These are phyloP conservation scores for Drosophila kohkoa DNA, from an alignment of 1,140 invertebrate genomes.

Conservation along the genomic window DNA sequence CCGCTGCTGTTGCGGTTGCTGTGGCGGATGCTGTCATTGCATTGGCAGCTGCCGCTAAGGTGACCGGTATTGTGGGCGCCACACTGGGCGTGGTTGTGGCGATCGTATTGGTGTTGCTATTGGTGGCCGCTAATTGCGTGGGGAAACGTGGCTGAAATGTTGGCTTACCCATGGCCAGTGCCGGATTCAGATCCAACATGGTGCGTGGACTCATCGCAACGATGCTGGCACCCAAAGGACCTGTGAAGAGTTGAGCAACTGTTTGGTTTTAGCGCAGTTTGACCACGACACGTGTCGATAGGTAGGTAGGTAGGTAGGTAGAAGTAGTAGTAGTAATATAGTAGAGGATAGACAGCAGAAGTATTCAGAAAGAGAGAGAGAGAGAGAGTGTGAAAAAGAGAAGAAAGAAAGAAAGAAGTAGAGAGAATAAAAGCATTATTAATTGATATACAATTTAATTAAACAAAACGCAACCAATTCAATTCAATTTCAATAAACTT, in stretches of 20 bases:
- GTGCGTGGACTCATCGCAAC: constrained; percentile 84
- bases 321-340: not conserved
- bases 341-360: constrained; percentile 42
- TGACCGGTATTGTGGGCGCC: not conserved
- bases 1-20: constrained; percentile 42
- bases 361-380: constrained; percentile 38
- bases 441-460: constrained; percentile 53
- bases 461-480: constrained; percentile 34
- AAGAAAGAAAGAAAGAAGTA: constrained; percentile 29
- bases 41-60: constrained; percentile 22
- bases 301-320: too few relatives aligned
- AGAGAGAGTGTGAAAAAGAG: constrained; percentile 46
- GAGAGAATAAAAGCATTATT: constrained; percentile 58
- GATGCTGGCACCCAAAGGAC: constrained; percentile 84
- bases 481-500: constrained; percentile 59
- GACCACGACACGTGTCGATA: not conserved
- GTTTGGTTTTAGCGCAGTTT: constrained; percentile 63
- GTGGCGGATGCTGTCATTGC: constrained; percentile 29
- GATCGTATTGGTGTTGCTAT: constrained; percentile 19
- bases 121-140: constrained; percentile 66
- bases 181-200: constrained; percentile 83
- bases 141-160: constrained; percentile 82
- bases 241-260: constrained; percentile 83
- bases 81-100: not conserved
- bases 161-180: constrained; percentile 82